Base-by-base conservation (phyloP, 2,888 invertebrate species). In the Acleris literana region DNA sequence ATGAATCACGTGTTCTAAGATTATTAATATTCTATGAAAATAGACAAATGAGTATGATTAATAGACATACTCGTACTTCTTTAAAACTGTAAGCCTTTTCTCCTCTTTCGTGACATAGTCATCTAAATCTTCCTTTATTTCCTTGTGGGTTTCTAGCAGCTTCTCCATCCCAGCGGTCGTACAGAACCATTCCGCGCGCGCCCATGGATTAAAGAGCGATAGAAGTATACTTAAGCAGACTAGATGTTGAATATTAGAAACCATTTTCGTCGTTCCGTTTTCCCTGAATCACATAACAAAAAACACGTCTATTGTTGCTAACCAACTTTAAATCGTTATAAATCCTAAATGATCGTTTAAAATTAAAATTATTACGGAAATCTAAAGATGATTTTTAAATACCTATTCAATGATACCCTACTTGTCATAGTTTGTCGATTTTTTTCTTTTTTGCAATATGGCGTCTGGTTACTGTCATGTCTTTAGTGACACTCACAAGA, bases 81-180 rank as follows among this genome's bases (percentile, higher is more conserved):
- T 96, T 63, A 99, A 93, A 73, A 94, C 93, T 53, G 94, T 93
- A 58, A 99, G 88, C 85, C 97, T 95, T 69, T 95, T 93, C 81
- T 98, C 97, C 90, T 99, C 98, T 20, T 95, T 95, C 49, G 94
- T 90, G 64, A 99, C 95, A 84, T 97, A 99, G 70, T 95, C 94
- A 74, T 97, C 96, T 70, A 99, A 93, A 68, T 97, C 96, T 74
- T 95, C 95, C 75, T 99, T 97, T 72, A 99, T 95, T 73, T 96
- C 96, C 68, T 96, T 94, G 90, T 99, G 99, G 33, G 99, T 98
- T 82, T 97, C 95, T 72, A 99, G 91, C 29, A 99, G 93, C 76
- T 97, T 97, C 87, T 99, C 98, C 88, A 99, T 95, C 83, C 99
- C 99, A 1, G 97, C 96, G 78, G 99, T 94, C 1, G 99, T 98